Conservation (phyloP, 2,113 vertebrate genomes). For the Lepus americanus region DNA sequence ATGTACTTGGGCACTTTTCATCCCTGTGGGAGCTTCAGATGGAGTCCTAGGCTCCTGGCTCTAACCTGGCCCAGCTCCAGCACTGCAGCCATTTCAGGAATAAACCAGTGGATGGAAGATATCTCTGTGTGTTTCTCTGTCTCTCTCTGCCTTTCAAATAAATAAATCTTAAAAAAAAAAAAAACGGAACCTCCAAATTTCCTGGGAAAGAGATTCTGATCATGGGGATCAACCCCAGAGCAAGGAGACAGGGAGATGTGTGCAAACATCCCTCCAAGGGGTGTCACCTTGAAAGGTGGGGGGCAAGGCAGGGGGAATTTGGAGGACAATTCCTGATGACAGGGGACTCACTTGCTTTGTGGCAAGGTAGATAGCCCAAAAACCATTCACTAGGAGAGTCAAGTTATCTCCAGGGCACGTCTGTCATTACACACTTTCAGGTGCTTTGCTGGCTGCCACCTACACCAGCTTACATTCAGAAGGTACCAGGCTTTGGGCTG, state of each 20-base stretch:
- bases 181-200: neutral
- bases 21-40: too few relatives aligned
- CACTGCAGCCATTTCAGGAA: too few relatives aligned
- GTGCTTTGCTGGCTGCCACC: neutral
- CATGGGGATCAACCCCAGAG: neutral
- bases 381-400: neutral
- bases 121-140: too few relatives aligned
- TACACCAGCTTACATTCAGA: neutral
- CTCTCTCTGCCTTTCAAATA: too few relatives aligned
- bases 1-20: too few relatives aligned
- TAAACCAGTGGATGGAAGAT: too few relatives aligned
- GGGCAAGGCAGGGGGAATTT: neutral
- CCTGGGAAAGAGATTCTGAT: conserved; percentile 55
- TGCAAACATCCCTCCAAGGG: neutral
- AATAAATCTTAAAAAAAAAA: too few relatives aligned
- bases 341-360: neutral
- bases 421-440: neutral
- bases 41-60: too few relatives aligned
- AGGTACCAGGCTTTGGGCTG: neutral
- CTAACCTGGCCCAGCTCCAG: too few relatives aligned
- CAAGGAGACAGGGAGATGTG: neutral
- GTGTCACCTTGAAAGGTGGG: neutral
- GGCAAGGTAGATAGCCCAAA: neutral
- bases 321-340: neutral
- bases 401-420: neutral